Percentiles rank a stretch among this genome's conserved stretches.
phyloP scores from a whole-genome alignment of 2,797 vertebrate species.

The Apodemus agrarius region DNA sequence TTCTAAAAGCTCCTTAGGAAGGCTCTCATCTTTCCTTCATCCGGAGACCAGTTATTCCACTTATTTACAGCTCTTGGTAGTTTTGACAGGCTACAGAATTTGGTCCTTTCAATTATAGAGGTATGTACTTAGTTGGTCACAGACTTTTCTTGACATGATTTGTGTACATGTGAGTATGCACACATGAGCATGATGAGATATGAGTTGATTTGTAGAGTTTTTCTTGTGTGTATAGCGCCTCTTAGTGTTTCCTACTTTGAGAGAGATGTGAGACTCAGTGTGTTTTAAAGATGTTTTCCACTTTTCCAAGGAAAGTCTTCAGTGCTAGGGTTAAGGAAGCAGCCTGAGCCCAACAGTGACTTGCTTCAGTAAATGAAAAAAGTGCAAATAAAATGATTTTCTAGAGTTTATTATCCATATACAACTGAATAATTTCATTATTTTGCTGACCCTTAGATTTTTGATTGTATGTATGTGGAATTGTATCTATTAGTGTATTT shows the following conservation, averaged over 20 bases:
- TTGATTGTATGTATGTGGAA: neutral
- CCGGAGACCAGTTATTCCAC: neutral
- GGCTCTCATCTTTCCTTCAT: neutral
- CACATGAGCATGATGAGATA: neutral
- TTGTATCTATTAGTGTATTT: neutral
- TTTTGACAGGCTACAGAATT: neutral
- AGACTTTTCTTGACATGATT: neutral
- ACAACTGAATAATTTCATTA: slow-evolving; percentile 30
- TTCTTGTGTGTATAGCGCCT: neutral
- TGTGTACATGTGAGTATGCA: neutral
- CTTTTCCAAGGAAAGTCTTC: slow-evolving; percentile 60
- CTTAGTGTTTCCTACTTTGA: slow-evolving; percentile 5
- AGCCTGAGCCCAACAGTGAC: neutral
- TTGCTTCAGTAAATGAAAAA: slow-evolving; percentile 19
- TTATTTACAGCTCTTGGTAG: neutral
- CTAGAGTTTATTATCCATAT: slow-evolving; percentile 12
- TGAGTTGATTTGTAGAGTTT: slow-evolving; percentile 27
- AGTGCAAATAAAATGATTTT: slow-evolving; percentile 18
- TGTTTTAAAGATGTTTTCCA: slow-evolving; percentile 56
- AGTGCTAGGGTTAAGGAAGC: neutral
- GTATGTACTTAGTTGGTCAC: neutral
- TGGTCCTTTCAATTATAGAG: neutral
- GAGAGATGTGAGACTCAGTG: neutral
- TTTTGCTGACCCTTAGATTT: neutral
- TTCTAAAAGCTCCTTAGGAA: neutral